Base-by-base conservation (phyloP, 1,140 invertebrate genomes). In the Achatina immaculata region DNA sequence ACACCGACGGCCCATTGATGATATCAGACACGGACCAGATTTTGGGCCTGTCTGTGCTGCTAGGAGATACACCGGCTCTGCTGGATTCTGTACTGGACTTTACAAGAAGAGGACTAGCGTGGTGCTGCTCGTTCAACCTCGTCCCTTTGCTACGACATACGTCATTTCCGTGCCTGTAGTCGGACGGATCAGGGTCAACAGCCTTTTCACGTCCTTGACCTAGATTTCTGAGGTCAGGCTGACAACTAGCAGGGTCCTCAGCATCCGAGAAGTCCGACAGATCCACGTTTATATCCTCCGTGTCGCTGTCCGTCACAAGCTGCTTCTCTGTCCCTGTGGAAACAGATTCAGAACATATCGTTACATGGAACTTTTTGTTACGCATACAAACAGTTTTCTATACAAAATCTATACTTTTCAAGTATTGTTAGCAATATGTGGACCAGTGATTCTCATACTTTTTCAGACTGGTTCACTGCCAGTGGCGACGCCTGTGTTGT, bases 221-320 rank as follows among this genome's bases (percentile, higher is more conserved):
- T 42, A 28, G 36, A 28, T 42, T 42, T 11, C 2, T 28, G n/a
- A 45, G 34, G n/a, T 4, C 28, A 31, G 43, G 24, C 0, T 28
- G 24, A 24, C n/a, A 24, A 71, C 55, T 38, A 34, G 21, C 66
- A 65, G 71, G 7, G 58, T 55, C 58, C 6, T 48, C 83, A 28
- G 0, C 40, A 48, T 84, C 85, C 0, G 85, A 83, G 42, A 78
- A 77, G 31, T 85, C 84, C 0, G 84, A 85, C n/a, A 80, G 42
- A 66, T 85, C 82, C 24, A 82, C 77, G 48, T 81, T 81, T n/a
- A 81, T 73, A 55, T 82, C 82, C 42, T 83, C 82, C 3, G 34
- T 78, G 19, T 78, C 77, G 28, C 74, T 76, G 31, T 76, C 55
- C 2, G 36, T n/a, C 19, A 31, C 3, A 0, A 19, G n/a, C 42